These are phyloP conservation scores for Thamnophis elegans DNA, from an alignment of 2,797 vertebrate genomes.

Conservation along the genomic window DNA sequence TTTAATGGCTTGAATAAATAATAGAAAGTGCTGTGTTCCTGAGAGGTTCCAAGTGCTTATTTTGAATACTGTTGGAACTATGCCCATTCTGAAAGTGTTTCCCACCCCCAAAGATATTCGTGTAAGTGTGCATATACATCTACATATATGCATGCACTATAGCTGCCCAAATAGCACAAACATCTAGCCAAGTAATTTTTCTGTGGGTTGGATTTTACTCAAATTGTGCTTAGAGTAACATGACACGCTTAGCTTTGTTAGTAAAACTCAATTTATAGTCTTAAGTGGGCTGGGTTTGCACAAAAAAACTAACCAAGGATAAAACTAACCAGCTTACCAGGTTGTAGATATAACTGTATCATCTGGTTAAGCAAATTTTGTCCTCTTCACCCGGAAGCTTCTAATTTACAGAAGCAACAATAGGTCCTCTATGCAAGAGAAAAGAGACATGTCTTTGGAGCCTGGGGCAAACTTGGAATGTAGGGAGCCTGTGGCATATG, in stretches of 20 bases:
- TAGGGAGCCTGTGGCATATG: neutral
- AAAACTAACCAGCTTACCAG: neutral
- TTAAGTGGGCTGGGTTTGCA: neutral
- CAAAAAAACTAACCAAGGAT: neutral
- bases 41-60: neutral
- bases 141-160: neutral
- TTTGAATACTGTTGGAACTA: neutral
- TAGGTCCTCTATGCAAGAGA: neutral
- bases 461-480: neutral
- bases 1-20: neutral
- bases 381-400: neutral
- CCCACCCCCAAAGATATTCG: neutral
- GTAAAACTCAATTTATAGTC: neutral
- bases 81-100: neutral
- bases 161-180: neutral
- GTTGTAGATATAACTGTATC: neutral
- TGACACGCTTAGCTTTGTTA: neutral
- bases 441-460: neutral
- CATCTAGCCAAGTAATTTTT: neutral
- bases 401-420: neutral
- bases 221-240: neutral
- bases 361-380: neutral
- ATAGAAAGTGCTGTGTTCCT: neutral
- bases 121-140: neutral
- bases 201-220: neutral